Conservation (phyloP, 64 coral and sea anemone species). For the Astreopora myriophthalma region DNA sequence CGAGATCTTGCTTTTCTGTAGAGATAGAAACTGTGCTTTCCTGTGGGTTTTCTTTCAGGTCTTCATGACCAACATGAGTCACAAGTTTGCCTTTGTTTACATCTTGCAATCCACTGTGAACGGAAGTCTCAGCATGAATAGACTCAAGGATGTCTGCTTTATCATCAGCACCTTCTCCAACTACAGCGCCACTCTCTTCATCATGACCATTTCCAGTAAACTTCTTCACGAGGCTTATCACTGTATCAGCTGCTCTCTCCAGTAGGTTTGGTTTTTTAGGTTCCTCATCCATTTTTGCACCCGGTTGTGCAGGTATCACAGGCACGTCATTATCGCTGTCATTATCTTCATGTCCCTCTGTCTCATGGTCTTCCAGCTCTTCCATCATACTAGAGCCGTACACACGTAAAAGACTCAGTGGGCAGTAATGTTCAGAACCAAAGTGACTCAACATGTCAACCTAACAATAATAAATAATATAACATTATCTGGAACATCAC, state of each 20-base stretch:
- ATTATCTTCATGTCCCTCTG: conserved; percentile 76
- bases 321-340: conserved; percentile 79
- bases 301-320: conserved; percentile 76
- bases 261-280: conserved; percentile 65
- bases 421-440: conserved; percentile 95
- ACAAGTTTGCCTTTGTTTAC: conserved; percentile 72
- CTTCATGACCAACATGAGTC: conserved; percentile 72
- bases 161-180: conserved; percentile 14
- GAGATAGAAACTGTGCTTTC: neutral
- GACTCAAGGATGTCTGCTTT: neutral
- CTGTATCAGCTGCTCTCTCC: conserved; percentile 84
- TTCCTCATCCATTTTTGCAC: conserved; percentile 56
- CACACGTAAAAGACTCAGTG: conserved; percentile 88
- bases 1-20: neutral
- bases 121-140: neutral
- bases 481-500: too few relatives aligned
- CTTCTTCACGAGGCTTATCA: conserved; percentile 89
- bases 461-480: conserved; percentile 6
- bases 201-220: conserved; percentile 62
- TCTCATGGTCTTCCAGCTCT: conserved; percentile 96
- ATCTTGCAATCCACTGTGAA: neutral
- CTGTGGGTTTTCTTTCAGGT: conserved; percentile 25
- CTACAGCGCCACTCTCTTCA: conserved; percentile 27
- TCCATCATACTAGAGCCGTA: conserved; percentile 95
- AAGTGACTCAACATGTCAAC: conserved; percentile 98